A percentile compares a stretch with the other conserved stretches of the same genome.
These are phyloP conservation scores for Aporrectodea caliginosa DNA, from an alignment of 1,140 invertebrate species.

Conservation along the genomic window DNA sequence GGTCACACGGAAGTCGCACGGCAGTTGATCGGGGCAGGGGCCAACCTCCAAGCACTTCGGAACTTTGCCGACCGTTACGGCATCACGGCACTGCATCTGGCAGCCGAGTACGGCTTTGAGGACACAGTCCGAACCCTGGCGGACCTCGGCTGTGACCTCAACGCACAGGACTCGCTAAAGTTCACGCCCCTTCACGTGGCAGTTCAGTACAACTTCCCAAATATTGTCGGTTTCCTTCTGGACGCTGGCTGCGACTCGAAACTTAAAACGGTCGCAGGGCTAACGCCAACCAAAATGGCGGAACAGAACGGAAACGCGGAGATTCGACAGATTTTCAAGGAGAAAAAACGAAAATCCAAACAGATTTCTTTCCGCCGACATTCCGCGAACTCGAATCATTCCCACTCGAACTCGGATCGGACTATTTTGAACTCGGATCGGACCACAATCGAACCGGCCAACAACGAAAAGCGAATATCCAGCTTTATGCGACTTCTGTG, in stretches of 20 bases:
- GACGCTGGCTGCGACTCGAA: background rate
- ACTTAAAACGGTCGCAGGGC: background rate
- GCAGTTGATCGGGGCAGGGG: slow-evolving; percentile 66
- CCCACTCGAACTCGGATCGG: background rate
- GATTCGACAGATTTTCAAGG: background rate
- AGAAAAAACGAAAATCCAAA: background rate
- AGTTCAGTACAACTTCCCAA: slow-evolving; percentile 22
- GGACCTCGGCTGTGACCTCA: slow-evolving; percentile 2
- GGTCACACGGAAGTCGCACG: slow-evolving; percentile 70
- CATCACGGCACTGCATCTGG: slow-evolving; percentile 60
- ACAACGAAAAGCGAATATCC: background rate
- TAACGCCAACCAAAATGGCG: background rate
- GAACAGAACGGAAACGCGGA: background rate
- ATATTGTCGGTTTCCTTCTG: slow-evolving; percentile 11
- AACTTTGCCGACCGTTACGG: slow-evolving; percentile 22
- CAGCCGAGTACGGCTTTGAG: slow-evolving; percentile 48
- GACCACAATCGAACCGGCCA: background rate
- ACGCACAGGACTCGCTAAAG: slow-evolving; percentile 22
- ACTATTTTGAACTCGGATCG: too few relatives aligned
- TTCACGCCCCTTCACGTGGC: slow-evolving; percentile 30
- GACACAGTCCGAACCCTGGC: slow-evolving; percentile 52
- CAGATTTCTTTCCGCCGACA: background rate
- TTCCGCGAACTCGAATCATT: background rate
- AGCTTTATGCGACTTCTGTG: background rate
- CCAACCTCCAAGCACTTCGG: slow-evolving; percentile 57